These are phyloP conservation scores for Linhomoeus sp. DNA, from an alignment of 2,888 invertebrate species.

Conservation along the genomic window DNA sequence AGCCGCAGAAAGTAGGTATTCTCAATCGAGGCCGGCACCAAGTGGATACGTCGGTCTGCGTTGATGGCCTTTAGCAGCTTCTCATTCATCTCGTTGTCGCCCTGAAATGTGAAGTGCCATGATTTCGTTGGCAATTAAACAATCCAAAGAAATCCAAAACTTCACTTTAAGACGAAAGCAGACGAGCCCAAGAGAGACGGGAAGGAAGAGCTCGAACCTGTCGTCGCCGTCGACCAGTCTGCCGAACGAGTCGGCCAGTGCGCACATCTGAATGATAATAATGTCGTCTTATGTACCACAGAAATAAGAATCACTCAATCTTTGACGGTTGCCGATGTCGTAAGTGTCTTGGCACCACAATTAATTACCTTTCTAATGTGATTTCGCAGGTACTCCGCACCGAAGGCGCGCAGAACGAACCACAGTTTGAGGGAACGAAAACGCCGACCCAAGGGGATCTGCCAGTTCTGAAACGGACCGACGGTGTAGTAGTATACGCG, in stretches of 20 bases:
- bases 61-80: slow-evolving; percentile 29
- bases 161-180: slow-evolving; percentile 63
- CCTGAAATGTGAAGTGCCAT: slow-evolving; percentile 20
- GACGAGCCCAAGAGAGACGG: slow-evolving; percentile 74
- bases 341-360: too few species aligned
- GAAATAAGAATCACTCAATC: too few species aligned
- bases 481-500: neutral
- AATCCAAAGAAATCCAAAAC: too few species aligned
- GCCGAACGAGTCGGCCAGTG: slow-evolving; percentile 56
- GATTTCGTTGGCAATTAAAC: too few species aligned
- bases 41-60: slow-evolving; percentile 33
- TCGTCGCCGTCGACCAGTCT: slow-evolving; percentile 46
- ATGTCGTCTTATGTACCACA: too few species aligned
- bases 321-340: too few species aligned
- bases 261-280: slow-evolving; percentile 28
- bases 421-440: slow-evolving; percentile 88
- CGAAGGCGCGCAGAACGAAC: slow-evolving; percentile 84
- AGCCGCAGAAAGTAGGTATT: slow-evolving; percentile 32
- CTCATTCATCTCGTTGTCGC: slow-evolving; percentile 29
- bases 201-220: slow-evolving; percentile 57
- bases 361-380: slow-evolving; percentile 53
- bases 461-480: slow-evolving; percentile 20
- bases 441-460: slow-evolving; percentile 60
- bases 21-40: slow-evolving; percentile 31
- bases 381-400: slow-evolving; percentile 68